phyloP scores from a whole-genome alignment of 1,140 invertebrate genomes.

The Aleiodes sp. region DNA sequence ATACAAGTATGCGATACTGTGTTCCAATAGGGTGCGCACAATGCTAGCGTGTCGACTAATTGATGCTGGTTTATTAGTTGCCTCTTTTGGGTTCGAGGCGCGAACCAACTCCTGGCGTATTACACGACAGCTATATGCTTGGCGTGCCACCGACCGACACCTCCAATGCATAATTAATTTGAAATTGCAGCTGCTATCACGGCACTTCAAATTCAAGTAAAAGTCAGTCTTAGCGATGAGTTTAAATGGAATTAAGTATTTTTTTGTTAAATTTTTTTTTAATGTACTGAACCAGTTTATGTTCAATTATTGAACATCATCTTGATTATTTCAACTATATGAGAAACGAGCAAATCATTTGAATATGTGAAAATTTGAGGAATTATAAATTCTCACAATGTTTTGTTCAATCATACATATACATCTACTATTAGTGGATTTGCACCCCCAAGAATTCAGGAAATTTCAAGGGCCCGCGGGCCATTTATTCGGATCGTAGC shows the following conservation, averaged over 20 bases:
- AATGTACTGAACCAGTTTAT: no score
- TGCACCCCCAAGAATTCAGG: neutral
- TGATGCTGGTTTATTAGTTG: slow-evolving; percentile 60
- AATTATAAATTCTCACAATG: neutral
- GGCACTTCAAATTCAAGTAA: slow-evolving; percentile 12
- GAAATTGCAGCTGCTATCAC: slow-evolving; percentile 43
- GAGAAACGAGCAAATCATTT: no score
- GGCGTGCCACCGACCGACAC: slow-evolving; percentile 35
- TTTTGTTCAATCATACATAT: neutral
- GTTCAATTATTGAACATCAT: no score
- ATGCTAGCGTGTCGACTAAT: slow-evolving; percentile 57
- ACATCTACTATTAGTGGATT: neutral
- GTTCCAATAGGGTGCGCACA: neutral
- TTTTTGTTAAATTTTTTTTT: neutral
- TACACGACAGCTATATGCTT: slow-evolving; percentile 48
- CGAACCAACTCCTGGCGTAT: slow-evolving; percentile 46
- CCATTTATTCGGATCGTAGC: slow-evolving; percentile 46
- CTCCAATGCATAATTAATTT: slow-evolving; percentile 57
- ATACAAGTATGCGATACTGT: no score
- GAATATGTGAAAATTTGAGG: neutral
- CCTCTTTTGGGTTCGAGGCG: slow-evolving; percentile 54
- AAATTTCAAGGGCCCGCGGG: slow-evolving; percentile 37
- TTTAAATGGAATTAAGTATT: neutral
- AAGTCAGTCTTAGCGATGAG: neutral
- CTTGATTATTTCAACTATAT: no score